phyloP scores from a whole-genome alignment of 2,888 invertebrate genomes.

The Chirona hameri region DNA sequence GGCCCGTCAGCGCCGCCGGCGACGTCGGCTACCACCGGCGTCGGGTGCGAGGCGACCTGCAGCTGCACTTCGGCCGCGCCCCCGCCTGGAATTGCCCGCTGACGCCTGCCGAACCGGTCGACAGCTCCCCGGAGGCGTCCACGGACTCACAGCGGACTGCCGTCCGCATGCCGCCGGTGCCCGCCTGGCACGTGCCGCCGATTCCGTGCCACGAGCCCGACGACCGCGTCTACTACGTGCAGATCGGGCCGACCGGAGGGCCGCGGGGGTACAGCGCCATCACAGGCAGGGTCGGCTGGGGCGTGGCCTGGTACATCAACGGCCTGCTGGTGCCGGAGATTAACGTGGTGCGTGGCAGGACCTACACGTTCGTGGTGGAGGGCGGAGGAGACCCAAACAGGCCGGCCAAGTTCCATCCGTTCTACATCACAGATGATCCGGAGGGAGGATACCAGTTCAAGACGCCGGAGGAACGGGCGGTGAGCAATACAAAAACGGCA shows the following conservation, averaged over 20 bases:
- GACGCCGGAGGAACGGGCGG: constrained; percentile 72
- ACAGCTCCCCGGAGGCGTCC: constrained; percentile 36
- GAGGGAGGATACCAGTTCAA: constrained; percentile 86
- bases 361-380: constrained; percentile 80
- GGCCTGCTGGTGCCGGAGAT: constrained; percentile 84
- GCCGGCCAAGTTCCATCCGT: constrained; percentile 84
- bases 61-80: constrained; percentile 79
- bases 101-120: constrained; percentile 53
- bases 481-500: too few species aligned
- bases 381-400: constrained; percentile 74
- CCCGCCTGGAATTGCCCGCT: constrained; percentile 91
- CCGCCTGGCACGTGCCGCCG: constrained; percentile 76
- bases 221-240: constrained; percentile 86
- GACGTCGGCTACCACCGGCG: constrained; percentile 79
- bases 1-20: constrained; percentile 73
- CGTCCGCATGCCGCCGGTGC: constrained; percentile 31
- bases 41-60: constrained; percentile 56
- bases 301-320: constrained; percentile 90
- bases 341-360: constrained; percentile 78
- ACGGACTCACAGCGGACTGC: constrained; percentile 37
- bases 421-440: constrained; percentile 83
- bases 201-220: constrained; percentile 85
- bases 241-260: constrained; percentile 89
- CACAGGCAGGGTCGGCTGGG: constrained; percentile 79
- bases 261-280: constrained; percentile 82